Evolutionary conservation across 2,797 vertebrate genomes (phyloP).

Genomic region (Sebastes hubbsi): DNA sequence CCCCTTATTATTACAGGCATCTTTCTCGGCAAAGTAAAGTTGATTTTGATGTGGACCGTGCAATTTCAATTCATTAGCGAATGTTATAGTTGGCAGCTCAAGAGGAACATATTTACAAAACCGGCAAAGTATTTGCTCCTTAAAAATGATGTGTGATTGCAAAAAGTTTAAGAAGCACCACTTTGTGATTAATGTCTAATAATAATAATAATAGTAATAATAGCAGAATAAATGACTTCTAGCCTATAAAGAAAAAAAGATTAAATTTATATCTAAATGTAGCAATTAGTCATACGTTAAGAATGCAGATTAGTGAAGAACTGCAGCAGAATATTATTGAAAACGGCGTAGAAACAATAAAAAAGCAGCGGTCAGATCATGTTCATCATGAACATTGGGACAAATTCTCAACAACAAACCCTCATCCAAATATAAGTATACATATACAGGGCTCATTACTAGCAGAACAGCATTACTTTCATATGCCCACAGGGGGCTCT

Average conservation of each 20-base stretch:
- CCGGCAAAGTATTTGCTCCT: not conserved
- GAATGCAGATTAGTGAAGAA: conserved; percentile 1
- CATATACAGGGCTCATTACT: conserved; percentile 41
- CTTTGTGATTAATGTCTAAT: not conserved
- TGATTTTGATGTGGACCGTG: not conserved
- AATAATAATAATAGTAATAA: not conserved
- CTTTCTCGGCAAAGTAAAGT: conserved; percentile 4
- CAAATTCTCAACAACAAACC: conserved; percentile 58
- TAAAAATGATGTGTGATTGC: not conserved
- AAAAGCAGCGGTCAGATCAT: conserved; percentile 37
- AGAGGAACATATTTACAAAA: conserved; percentile 3
- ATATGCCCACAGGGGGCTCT: conserved; percentile 92
- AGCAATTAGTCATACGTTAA: conserved; percentile 12
- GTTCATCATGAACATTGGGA: conserved; percentile 55
- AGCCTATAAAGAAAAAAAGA: not conserved
- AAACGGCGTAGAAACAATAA: conserved; percentile 24
- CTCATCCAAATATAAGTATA: conserved; percentile 58
- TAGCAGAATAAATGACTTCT: not conserved
- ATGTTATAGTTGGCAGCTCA: not conserved
- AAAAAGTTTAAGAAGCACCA: conserved; percentile 10
- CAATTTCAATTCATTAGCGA: not conserved
- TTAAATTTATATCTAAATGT: not conserved
- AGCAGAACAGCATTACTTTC: conserved; percentile 53
- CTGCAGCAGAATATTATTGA: conserved; percentile 1
- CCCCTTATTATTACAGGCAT: conserved; percentile 15